Evolutionary conservation across 2,888 invertebrate genomes (phyloP).

Genomic region (Scaptomyza polygonia): DNA sequence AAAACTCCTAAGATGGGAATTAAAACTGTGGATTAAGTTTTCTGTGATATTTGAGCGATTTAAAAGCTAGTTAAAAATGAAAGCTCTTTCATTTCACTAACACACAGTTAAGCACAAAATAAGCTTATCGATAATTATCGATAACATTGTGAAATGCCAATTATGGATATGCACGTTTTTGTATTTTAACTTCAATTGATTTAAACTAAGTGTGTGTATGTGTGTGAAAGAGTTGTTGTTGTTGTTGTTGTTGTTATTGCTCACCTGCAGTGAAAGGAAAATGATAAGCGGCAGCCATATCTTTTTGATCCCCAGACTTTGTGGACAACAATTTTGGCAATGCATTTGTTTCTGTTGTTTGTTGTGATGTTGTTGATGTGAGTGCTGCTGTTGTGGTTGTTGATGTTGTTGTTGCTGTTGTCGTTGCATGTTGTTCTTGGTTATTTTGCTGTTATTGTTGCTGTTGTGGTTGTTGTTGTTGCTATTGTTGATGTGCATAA

Average conservation of each 20-base stretch:
- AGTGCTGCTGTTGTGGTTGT: slow-evolving; percentile 15
- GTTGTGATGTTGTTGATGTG: slow-evolving; percentile 23
- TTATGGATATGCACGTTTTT: slow-evolving; percentile 31
- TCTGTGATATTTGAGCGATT: neutral
- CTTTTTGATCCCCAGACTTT: slow-evolving; percentile 79
- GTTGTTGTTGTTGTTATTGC: slow-evolving; percentile 33
- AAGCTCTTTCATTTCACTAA: slow-evolving; percentile 45
- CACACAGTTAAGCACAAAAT: slow-evolving; percentile 1
- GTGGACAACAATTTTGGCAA: slow-evolving; percentile 47
- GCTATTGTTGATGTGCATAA: slow-evolving; percentile 45
- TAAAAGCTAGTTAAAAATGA: slow-evolving; percentile 18
- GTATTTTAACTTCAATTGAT: slow-evolving; percentile 43
- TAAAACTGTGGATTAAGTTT: neutral
- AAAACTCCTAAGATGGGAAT: too few relatives aligned
- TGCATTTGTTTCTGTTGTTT: slow-evolving; percentile 42
- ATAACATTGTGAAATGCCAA: slow-evolving; percentile 17
- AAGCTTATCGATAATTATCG: slow-evolving; percentile 47
- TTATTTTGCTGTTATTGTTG: slow-evolving; percentile 18
- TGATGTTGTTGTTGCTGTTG: slow-evolving; percentile 19
- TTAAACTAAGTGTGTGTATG: slow-evolving; percentile 45
- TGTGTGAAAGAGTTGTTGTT: slow-evolving; percentile 23
- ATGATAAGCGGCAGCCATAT: slow-evolving; percentile 82
- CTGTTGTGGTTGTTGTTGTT: slow-evolving; percentile 17
- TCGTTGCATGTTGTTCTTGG: slow-evolving; percentile 25
- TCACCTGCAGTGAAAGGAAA: slow-evolving; percentile 83